Percentiles rank a stretch among this genome's conserved stretches.
phyloP scores from a whole-genome alignment of 2,113 vertebrate species.

The Neodontobutis hainanensis region DNA sequence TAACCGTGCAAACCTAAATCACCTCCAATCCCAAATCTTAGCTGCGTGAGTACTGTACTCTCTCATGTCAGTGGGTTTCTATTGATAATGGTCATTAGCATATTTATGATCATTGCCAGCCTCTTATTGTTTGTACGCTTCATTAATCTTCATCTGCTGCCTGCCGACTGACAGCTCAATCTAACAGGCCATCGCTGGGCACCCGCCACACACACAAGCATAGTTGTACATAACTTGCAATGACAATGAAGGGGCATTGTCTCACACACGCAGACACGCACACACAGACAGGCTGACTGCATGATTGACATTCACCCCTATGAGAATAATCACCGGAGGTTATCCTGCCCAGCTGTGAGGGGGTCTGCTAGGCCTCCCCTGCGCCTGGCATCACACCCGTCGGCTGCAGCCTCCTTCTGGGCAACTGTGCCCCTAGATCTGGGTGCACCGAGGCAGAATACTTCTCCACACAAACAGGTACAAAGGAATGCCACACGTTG shows the following conservation, averaged over 20 bases:
- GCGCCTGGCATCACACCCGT: conserved; percentile 77
- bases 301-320: conserved; percentile 90
- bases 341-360: conserved; percentile 90
- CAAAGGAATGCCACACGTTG: too few species aligned
- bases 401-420: conserved; percentile 78
- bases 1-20: conserved; percentile 85
- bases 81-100: conserved; percentile 93
- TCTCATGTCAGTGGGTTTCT: conserved; percentile 88
- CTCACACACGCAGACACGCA: conserved; percentile 78
- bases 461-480: conserved; percentile 45
- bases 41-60: conserved; percentile 62
- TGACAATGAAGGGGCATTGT: conserved; percentile 87
- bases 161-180: conserved; percentile 98
- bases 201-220: conserved; percentile 54
- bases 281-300: conserved; percentile 48
- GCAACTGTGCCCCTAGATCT: conserved; percentile 86
- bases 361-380: conserved; percentile 79
- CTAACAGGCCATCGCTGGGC: conserved; percentile 94
- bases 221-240: conserved; percentile 69
- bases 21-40: conserved; percentile 82
- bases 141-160: conserved; percentile 99
- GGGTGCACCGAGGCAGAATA: conserved; percentile 60
- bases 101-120: conserved; percentile 99
- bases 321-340: conserved; percentile 88
- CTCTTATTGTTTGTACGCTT: conserved; percentile 95